Evolutionary conservation across 2,797 vertebrate species (phyloP), one percentile per base, ranked within the genome.

Genomic region (Diglossa cyanea): DNA sequence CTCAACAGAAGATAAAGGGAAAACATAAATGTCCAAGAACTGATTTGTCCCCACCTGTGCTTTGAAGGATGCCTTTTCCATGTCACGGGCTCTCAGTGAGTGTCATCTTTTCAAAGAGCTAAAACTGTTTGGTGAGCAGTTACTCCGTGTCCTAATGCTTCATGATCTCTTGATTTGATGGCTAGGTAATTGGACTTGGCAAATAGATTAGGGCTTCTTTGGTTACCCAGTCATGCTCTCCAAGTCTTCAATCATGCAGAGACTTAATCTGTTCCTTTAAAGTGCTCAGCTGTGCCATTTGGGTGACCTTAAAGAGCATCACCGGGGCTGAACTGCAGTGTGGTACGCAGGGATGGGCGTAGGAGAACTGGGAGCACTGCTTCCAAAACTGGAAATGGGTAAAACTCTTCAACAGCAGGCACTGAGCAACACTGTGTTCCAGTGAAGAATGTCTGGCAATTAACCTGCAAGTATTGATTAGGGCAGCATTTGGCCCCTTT

Each of bases 101-200:
- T 93, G 48, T 31, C 61, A 75, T 91, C 37, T 72, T 85, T 94
- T 81, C 54, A 72, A 91, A 57, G 28, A 91, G 37, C 60, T 94
- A 31, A 30, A 48, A 70, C 28, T 67, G 19, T 71, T 78, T 74
- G 90, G 90, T 67, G 87, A 76, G 76, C 72, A 95, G 81, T 65
- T 87, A 31, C 86, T 86, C 45, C 4, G 0, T 17, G 40, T 92
- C 60, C 63, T 90, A 88, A 80, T 86, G 93, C 76, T 84, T 72
- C 82, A 67, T 31, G 88, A 53, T 94, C 90, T 93, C 57, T 67
- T 92, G 87, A 83, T 77, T 97, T 21, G 28, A 94, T 90, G 76
- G 95, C 63, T 86, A 61, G 80, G 37, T 96, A 97, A 96, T 96
- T 97, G 60, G 90, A 96, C 86, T 91, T 95, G 94, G 92, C 85